Conservation (phyloP, 1,140 invertebrate genomes). For the Cylas formicarius region DNA sequence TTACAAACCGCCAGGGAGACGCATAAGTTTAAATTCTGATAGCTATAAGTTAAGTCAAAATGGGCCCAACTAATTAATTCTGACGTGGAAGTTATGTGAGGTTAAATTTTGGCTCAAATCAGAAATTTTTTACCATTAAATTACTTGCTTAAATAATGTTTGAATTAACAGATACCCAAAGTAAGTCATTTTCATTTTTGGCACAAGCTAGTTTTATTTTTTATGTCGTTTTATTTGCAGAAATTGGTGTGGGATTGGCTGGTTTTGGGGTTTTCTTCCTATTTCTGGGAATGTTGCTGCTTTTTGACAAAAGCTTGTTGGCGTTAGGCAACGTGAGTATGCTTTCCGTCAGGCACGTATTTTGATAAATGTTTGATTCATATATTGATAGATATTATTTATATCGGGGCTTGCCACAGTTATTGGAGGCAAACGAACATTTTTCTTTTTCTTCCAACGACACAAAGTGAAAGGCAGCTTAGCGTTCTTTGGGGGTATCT, state of each 20-base stretch:
- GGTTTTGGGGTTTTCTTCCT: slow-evolving; percentile 95
- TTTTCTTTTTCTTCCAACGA: slow-evolving; percentile 96
- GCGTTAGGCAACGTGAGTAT: slow-evolving; percentile 95
- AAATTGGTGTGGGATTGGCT: slow-evolving; percentile 95
- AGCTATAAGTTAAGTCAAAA: too few species aligned
- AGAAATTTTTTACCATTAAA: too few species aligned
- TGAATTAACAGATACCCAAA: slow-evolving; percentile 65
- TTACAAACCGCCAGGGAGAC: too few species aligned
- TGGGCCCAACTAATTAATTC: too few species aligned
- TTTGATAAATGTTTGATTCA: neutral
- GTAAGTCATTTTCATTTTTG: slow-evolving; percentile 45
- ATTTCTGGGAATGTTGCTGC: slow-evolving; percentile 86
- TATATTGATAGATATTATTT: slow-evolving; percentile 74
- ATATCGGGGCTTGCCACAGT: slow-evolving; percentile 91
- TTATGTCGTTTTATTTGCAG: slow-evolving; percentile 46
- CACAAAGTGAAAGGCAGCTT: slow-evolving; percentile 91
- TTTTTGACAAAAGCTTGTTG: slow-evolving; percentile 96
- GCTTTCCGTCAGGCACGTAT: slow-evolving; percentile 7
- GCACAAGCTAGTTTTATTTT: slow-evolving; percentile 6
- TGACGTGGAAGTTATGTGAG: too few species aligned
- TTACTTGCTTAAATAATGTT: slow-evolving; percentile 60
- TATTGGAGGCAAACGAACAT: slow-evolving; percentile 91
- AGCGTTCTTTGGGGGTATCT: slow-evolving; percentile 92
- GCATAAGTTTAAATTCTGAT: too few species aligned
- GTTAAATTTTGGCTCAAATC: too few species aligned